Base-by-base conservation (phyloP, 2,888 invertebrate species). In the Ellobium chinense region DNA sequence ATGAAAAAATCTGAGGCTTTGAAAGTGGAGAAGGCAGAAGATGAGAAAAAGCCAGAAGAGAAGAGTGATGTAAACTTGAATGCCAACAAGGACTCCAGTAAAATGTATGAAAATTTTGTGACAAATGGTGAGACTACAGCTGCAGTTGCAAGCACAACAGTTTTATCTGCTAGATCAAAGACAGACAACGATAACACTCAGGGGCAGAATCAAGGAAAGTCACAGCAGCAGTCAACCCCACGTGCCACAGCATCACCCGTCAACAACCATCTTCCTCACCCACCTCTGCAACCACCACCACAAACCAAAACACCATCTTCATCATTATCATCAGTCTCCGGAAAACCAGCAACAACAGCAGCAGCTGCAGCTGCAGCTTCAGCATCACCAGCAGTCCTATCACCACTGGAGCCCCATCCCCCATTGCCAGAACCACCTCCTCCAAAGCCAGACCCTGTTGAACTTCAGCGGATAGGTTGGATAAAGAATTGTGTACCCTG, bases 401-500 rank as follows among this genome's bases (percentile, higher is more conserved):
- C 56, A 65, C 37, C n/a, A 37, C 63, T 63, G 18, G 80, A 76
- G 63, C 29, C 14, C 34, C 62, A 39, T 7, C 58, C 73, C 36
- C 21, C 68, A 36, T 36, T 29, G 12, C 63, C 39, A n/a, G 21
- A 54, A 63, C 34, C 77, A 78, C 70, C 85, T 84, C 27, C 76
- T 36, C 21, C 56, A 29, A 18, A 56, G n/a, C 31, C 58, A 81
- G 84, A 86, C 27, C 80, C 78, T 18, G 69, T 90, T 31, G 90
- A 91, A 70, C 73, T 83, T 14, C 82, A 83, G 29, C 77, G 91
- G 36, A 78, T 90, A 7, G 83, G 75, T 2, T 92, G 91, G 89
- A 91, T 92, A 63, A 87, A 91, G 74, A 84, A 86, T 18, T 91
- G 91, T 83, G 76, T 85, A 2, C 89, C 91, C 0, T 92, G 91